Evolutionary conservation across 2,113 vertebrate genomes (phyloP).

Genomic region (Rhodinocichla rosea): DNA sequence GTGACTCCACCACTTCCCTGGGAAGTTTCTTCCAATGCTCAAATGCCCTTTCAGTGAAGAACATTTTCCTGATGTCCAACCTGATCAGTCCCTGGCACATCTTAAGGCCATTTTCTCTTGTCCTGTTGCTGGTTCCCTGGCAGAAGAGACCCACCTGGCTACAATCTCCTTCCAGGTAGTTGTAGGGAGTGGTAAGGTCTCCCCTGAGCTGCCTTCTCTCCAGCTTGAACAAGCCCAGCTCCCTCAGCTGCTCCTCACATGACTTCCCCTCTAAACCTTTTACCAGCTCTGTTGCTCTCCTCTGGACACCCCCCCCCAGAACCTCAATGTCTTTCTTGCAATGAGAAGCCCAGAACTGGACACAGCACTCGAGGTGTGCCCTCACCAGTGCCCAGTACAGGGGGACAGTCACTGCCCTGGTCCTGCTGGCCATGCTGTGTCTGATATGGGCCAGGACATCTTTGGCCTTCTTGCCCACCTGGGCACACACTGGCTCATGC

Average conservation of each 20-base stretch:
- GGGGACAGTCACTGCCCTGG: neutral
- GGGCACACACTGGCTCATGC: neutral
- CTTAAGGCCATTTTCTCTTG: neutral
- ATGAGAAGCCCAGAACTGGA: neutral
- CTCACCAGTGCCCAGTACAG: neutral
- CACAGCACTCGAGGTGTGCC: neutral
- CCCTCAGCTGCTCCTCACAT: neutral
- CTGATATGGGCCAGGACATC: neutral
- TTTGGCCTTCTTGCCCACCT: neutral
- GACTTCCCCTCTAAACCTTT: neutral
- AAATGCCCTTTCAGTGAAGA: neutral
- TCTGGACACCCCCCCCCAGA: neutral
- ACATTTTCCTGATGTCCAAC: neutral
- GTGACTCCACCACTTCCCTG: neutral
- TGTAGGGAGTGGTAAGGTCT: neutral
- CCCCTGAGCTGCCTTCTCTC: neutral
- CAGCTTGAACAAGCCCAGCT: neutral
- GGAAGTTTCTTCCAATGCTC: neutral
- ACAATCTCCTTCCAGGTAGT: neutral
- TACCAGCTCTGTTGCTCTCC: neutral
- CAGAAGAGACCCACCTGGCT: neutral
- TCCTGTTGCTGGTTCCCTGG: fast-evolving
- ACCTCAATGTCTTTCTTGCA: neutral
- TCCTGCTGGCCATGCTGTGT: neutral
- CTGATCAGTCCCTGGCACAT: fast-evolving